phyloP scores from a whole-genome alignment of 2,797 vertebrate species.

The Aplochiton taeniatus region DNA sequence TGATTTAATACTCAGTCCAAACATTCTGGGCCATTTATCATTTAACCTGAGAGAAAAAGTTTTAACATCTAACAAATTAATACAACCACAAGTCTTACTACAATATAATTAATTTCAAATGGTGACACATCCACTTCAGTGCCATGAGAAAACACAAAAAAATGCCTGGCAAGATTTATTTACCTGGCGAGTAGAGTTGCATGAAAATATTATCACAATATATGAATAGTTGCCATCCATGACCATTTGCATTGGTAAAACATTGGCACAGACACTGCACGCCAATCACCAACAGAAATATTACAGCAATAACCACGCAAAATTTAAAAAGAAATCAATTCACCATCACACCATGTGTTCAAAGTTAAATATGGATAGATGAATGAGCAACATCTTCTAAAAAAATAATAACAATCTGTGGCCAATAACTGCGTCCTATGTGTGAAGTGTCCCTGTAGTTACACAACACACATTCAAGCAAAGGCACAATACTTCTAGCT shows the following conservation, averaged over 20 bases:
- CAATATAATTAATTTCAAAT: conserved; percentile 20
- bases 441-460: conserved; percentile 72
- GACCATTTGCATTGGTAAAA: conserved; percentile 47
- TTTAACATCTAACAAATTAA: conserved; percentile 57
- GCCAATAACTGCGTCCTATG: conserved; percentile 60
- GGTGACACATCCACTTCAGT: conserved; percentile 9
- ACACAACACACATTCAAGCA: conserved; percentile 56
- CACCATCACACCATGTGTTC: conserved; percentile 36
- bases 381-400: conserved; percentile 55
- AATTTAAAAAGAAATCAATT: conserved; percentile 39
- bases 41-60: conserved; percentile 78
- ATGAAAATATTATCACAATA: conserved; percentile 16
- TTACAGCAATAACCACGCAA: conserved; percentile 62
- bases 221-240: conserved; percentile 34
- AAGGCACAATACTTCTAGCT: conserved; percentile 66
- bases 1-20: conserved; percentile 67
- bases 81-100: conserved; percentile 25
- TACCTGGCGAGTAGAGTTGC: neutral
- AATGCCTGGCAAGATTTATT: conserved; percentile 5
- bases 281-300: conserved; percentile 53
- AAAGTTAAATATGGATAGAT: conserved; percentile 54
- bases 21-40: conserved; percentile 72
- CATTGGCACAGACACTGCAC: conserved; percentile 49
- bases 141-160: neutral
- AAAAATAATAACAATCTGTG: conserved; percentile 46